Evolutionary conservation across 2,888 invertebrate species (phyloP).

Genomic region (Scotopteryx bipunctaria): DNA sequence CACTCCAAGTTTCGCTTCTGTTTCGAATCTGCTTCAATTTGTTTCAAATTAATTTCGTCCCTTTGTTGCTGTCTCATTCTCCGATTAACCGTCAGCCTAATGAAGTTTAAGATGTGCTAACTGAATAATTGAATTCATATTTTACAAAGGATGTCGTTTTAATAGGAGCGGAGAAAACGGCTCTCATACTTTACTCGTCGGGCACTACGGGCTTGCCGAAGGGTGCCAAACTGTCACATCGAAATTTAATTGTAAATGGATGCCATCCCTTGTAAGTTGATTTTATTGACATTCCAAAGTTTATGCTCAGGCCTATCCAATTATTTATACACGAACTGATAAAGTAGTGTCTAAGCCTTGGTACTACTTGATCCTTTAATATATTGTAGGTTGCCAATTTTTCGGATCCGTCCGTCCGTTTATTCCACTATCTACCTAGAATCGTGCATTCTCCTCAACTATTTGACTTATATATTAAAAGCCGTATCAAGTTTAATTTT

Average conservation of each 20-base stretch:
- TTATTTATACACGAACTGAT: too few species aligned
- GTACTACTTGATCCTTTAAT: too few species aligned
- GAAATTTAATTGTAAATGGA: conserved; percentile 54
- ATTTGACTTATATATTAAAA: too few species aligned
- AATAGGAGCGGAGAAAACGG: conserved; percentile 48
- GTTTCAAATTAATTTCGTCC: conserved; percentile 28
- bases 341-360: too few species aligned
- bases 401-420: too few species aligned
- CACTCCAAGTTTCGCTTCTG: conserved; percentile 6
- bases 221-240: conserved; percentile 62
- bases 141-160: conserved; percentile 39
- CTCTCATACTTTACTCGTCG: conserved; percentile 65
- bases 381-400: too few species aligned
- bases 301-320: conserved; percentile 7
- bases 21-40: conserved; percentile 27
- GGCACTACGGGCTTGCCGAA: conserved; percentile 68
- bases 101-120: conserved; percentile 37
- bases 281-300: conserved; percentile 29
- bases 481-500: too few species aligned
- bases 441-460: too few species aligned
- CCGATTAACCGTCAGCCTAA: conserved; percentile 27
- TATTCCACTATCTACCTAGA: too few species aligned
- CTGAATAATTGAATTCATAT: conserved; percentile 36
- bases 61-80: conserved; percentile 21
- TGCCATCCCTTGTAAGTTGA: conserved; percentile 56